These are phyloP conservation scores for Novumbra hubbsi DNA, from an alignment of 2,797 vertebrate genomes.

Conservation along the genomic window DNA sequence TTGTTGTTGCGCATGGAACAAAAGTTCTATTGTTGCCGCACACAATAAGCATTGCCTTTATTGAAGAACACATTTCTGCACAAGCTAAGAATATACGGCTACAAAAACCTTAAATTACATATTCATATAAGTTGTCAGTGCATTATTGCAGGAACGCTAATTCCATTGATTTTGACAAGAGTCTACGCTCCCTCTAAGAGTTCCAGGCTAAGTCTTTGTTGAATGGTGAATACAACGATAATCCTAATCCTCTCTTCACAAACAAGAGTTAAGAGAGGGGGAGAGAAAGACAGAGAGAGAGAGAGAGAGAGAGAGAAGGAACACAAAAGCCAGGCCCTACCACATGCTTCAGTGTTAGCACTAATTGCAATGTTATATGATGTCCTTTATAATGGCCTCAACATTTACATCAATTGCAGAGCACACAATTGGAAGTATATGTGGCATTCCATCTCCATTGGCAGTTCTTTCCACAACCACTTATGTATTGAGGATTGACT, in stretches of 20 bases:
- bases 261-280: slow-evolving; percentile 35
- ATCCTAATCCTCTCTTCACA: slow-evolving; percentile 59
- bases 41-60: neutral
- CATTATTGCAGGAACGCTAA: slow-evolving; percentile 42
- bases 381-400: slow-evolving; percentile 5
- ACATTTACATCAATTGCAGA: neutral
- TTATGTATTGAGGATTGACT: neutral
- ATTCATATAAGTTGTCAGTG: slow-evolving; percentile 32
- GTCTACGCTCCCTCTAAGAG: slow-evolving; percentile 48
- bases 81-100: neutral
- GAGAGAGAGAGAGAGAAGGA: neutral
- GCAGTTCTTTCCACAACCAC: neutral
- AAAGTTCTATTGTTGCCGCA: neutral
- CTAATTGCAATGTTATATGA: slow-evolving; percentile 9
- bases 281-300: neutral
- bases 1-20: neutral
- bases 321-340: neutral
- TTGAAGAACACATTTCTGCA: neutral
- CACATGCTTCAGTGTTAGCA: slow-evolving; percentile 3
- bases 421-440: neutral
- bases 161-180: slow-evolving; percentile 47
- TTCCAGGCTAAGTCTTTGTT: slow-evolving; percentile 54
- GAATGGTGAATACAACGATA: slow-evolving; percentile 53
- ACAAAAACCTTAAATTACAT: neutral
- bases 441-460: neutral